These are phyloP conservation scores for Semicossyphus pulcher DNA, from an alignment of 2,113 vertebrate genomes.

Conservation along the genomic window DNA sequence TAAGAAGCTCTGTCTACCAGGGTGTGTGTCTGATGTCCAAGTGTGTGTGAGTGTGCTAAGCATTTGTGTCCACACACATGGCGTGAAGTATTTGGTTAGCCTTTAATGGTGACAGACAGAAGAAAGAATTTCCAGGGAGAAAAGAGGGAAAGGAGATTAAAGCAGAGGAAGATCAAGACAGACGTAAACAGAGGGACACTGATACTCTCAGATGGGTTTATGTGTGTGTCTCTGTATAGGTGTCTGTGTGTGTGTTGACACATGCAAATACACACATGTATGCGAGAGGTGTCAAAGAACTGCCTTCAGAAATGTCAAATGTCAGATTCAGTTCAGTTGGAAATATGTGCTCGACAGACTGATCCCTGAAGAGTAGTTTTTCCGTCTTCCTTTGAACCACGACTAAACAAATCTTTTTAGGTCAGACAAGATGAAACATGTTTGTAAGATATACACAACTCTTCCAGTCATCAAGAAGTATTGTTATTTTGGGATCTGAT, in stretches of 20 bases:
- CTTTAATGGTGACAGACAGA: conserved; percentile 53
- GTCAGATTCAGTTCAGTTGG: conserved; percentile 22
- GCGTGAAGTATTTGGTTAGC: conserved; percentile 16
- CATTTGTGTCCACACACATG: background rate
- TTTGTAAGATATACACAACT: background rate
- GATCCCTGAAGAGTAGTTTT: background rate
- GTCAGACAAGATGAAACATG: background rate
- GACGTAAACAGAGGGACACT: conserved; percentile 38
- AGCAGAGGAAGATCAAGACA: conserved; percentile 55
- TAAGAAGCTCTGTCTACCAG: background rate
- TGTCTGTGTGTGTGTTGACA: conserved; percentile 5
- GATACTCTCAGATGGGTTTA: conserved; percentile 49
- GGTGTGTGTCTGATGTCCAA: background rate
- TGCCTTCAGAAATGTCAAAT: conserved; percentile 50
- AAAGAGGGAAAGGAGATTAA: conserved; percentile 54
- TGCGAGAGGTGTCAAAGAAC: conserved; percentile 28
- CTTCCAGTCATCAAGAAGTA: background rate
- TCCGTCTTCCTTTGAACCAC: background rate
- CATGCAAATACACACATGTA: conserved; percentile 21
- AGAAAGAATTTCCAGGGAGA: conserved; percentile 23
- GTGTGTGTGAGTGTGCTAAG: background rate
- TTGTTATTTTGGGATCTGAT: background rate
- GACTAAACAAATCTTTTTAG: background rate
- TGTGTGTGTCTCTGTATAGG: background rate
- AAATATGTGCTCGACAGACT: background rate